These are phyloP conservation scores for Caenorhabditis virilis DNA, from an alignment of 2,888 invertebrate genomes.

Conservation along the genomic window DNA sequence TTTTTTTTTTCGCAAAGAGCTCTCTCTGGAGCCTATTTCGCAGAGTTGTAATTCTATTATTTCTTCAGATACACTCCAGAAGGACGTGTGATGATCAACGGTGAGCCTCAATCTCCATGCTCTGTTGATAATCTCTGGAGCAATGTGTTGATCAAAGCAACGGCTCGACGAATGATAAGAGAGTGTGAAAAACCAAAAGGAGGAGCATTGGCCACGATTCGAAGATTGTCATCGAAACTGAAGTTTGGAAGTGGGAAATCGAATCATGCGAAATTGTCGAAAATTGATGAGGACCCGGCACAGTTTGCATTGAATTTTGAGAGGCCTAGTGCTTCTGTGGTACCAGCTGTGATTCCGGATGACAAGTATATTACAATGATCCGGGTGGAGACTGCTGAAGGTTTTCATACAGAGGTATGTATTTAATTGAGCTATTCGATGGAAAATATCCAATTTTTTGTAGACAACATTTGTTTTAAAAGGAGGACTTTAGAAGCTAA, in stretches of 20 bases:
- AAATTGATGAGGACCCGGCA: neutral
- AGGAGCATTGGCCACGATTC: conserved; percentile 32
- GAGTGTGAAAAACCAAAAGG: conserved; percentile 15
- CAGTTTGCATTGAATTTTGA: conserved; percentile 10
- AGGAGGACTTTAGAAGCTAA: too few species aligned
- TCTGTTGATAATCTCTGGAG: conserved; percentile 42
- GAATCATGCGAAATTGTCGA: conserved; percentile 18
- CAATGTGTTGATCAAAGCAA: conserved; percentile 35
- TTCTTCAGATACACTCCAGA: conserved; percentile 41
- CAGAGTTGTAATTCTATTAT: neutral
- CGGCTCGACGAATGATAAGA: conserved; percentile 33
- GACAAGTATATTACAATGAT: conserved; percentile 25
- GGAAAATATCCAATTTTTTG: too few species aligned
- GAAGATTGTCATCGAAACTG: conserved; percentile 29
- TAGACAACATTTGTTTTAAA: too few species aligned
- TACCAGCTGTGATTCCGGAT: neutral
- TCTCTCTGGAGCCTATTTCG: neutral
- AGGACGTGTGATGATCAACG: conserved; percentile 46
- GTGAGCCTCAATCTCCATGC: conserved; percentile 28
- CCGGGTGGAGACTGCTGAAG: conserved; percentile 9
- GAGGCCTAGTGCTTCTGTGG: conserved; percentile 1
- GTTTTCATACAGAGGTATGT: too few species aligned
- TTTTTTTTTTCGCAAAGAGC: neutral
- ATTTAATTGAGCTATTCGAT: too few species aligned
- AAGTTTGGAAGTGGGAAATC: conserved; percentile 32